A percentile compares a stretch with the other conserved stretches of the same genome.
Evolutionary conservation across 2,113 vertebrate species (phyloP).

Genomic region (Melanostigma gelatinosum): DNA sequence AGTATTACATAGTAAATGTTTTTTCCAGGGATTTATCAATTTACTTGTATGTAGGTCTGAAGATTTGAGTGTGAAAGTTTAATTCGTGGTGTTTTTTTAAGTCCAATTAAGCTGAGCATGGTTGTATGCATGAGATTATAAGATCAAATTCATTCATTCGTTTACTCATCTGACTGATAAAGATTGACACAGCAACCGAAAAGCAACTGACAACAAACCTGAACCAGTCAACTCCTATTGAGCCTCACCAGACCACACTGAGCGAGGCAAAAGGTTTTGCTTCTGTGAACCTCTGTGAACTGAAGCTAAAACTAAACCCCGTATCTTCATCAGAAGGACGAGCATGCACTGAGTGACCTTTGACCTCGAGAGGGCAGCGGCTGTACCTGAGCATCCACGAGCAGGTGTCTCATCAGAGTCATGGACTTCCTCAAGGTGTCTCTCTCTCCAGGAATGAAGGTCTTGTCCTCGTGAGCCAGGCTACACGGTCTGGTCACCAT

Average conservation of each 20-base stretch:
- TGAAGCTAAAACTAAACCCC: neutral
- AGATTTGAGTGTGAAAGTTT: neutral
- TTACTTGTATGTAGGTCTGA: neutral
- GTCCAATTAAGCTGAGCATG: neutral
- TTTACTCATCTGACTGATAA: neutral
- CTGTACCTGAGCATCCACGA: conserved; percentile 94
- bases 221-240: neutral
- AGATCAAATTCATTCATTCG: neutral
- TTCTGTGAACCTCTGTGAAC: neutral
- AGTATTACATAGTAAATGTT: too few species aligned
- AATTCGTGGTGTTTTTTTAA: neutral
- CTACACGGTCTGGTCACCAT: conserved; percentile 89
- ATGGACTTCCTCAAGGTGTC: conserved; percentile 91
- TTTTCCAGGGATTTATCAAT: too few species aligned
- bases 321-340: neutral
- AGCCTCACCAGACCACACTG: neutral
- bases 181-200: neutral
- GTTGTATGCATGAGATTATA: neutral
- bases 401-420: conserved; percentile 93
- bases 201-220: neutral
- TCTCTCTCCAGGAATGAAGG: conserved; percentile 88
- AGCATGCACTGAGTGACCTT: conserved; percentile 1
- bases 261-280: neutral
- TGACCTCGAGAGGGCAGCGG: neutral
- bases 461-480: conserved; percentile 85